A percentile compares a stretch with the other conserved stretches of the same genome.
phyloP scores from a whole-genome alignment of 2,113 vertebrate genomes.

The Anoplopoma fimbria region DNA sequence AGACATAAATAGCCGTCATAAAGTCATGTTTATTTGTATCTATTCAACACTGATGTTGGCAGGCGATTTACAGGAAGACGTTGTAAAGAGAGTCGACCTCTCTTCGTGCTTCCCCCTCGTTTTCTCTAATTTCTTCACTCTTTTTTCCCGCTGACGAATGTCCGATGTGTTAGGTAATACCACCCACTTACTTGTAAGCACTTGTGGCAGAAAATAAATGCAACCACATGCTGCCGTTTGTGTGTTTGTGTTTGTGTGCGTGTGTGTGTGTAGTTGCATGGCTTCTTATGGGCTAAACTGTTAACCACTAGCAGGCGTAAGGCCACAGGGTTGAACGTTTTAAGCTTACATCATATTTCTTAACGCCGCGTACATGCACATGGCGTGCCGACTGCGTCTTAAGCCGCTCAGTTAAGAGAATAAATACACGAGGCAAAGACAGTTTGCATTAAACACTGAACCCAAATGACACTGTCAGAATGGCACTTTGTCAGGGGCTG shows the following conservation, averaged over 20 bases:
- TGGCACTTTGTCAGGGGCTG: constrained; percentile 1
- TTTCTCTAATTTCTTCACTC: constrained; percentile 38
- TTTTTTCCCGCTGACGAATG: constrained; percentile 46
- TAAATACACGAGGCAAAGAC: not conserved
- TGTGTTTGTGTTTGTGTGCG: not conserved
- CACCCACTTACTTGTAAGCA: constrained; percentile 70
- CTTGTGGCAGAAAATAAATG: constrained; percentile 69
- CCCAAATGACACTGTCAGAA: not conserved
- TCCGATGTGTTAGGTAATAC: constrained; percentile 64
- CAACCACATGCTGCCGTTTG: constrained; percentile 65
- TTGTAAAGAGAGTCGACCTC: constrained; percentile 26
- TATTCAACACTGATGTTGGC: constrained; percentile 25
- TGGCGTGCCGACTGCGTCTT: not conserved
- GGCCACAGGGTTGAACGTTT: constrained; percentile 41
- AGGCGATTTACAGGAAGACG: constrained; percentile 25
- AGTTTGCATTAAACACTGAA: constrained; percentile 19
- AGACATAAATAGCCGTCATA: not conserved
- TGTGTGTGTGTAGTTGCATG: constrained; percentile 8
- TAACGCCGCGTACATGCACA: not conserved
- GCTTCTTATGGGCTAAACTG: constrained; percentile 40
- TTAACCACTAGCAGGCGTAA: constrained; percentile 39
- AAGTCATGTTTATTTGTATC: constrained; percentile 30
- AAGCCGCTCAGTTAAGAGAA: constrained; percentile 17
- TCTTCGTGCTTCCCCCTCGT: constrained; percentile 20
- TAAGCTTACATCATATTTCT: constrained; percentile 47